Conservation (phyloP, 2,113 vertebrate species). For the Mandrillus leucophaeus region DNA sequence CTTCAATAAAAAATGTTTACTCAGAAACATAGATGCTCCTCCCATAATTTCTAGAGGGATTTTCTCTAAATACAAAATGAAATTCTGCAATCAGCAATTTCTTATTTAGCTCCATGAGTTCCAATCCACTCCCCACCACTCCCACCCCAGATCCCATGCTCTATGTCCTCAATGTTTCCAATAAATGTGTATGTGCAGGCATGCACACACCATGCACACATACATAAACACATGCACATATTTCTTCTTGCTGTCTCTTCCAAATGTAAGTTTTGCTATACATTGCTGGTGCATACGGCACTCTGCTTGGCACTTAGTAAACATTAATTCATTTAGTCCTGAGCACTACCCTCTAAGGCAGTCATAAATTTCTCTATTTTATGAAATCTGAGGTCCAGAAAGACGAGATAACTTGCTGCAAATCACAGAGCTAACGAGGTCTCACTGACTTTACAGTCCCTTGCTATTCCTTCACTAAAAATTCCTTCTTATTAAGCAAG, state of each 20-base stretch:
- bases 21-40: background rate
- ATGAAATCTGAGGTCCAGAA: background rate
- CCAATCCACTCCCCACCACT: background rate
- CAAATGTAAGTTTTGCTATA: background rate
- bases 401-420: background rate
- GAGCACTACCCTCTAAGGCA: background rate
- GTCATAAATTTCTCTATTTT: background rate
- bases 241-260: background rate
- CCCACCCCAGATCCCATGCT: background rate
- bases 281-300: background rate
- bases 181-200: background rate
- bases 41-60: background rate
- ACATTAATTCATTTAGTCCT: background rate
- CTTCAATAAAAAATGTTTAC: background rate
- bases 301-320: background rate
- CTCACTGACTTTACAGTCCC: background rate
- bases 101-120: background rate
- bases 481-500: constrained; percentile 4
- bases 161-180: background rate
- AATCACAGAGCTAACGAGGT: background rate
- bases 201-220: background rate
- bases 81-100: background rate
- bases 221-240: background rate
- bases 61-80: background rate
- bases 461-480: background rate